A percentile compares a stretch with the other conserved stretches of the same genome.
Conservation (phyloP, 2,113 vertebrate species). For the Toxostoma redivivum region DNA sequence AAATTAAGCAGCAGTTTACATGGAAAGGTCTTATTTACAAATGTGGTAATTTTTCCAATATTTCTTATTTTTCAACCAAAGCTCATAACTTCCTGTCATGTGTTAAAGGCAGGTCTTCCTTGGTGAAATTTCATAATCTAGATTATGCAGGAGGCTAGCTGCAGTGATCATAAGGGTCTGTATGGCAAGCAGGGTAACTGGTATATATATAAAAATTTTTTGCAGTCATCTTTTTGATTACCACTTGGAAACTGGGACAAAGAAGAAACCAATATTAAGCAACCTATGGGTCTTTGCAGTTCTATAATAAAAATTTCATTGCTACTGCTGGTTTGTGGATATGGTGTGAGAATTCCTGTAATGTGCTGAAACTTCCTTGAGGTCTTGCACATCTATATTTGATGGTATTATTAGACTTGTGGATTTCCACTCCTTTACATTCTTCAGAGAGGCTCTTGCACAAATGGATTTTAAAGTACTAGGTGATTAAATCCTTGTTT, state of each 20-base stretch:
- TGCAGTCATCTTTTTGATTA: not conserved
- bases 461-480: not conserved
- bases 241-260: not conserved
- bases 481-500: not conserved
- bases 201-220: not conserved
- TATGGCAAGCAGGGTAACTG: not conserved
- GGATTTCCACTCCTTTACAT: not conserved
- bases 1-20: not conserved
- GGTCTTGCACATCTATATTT: not conserved
- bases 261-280: not conserved
- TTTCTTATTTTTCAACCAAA: not conserved
- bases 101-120: not conserved
- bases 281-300: not conserved
- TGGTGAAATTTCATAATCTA: not conserved
- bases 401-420: not conserved
- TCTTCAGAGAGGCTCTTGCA: not conserved
- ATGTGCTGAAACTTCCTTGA: not conserved
- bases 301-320: not conserved
- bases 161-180: not conserved
- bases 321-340: not conserved
- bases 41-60: not conserved
- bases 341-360: not conserved
- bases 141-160: not conserved
- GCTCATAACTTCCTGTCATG: rapidly evolving
- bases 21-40: not conserved